phyloP scores from a whole-genome alignment of 2,888 invertebrate genomes.

The Meloe dianella region DNA sequence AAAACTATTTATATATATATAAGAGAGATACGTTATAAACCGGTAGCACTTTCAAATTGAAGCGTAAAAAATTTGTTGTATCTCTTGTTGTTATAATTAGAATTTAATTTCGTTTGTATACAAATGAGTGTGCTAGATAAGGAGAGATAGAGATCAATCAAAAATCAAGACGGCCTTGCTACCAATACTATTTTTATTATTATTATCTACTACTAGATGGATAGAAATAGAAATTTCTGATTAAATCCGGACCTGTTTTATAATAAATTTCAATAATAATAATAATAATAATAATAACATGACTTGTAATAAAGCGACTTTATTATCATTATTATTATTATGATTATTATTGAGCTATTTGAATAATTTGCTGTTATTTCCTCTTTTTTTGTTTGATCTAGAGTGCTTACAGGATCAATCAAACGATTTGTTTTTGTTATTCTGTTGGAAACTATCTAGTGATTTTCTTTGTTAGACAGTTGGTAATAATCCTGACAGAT shows the following conservation, averaged over 20 bases:
- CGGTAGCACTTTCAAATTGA: conserved; percentile 57
- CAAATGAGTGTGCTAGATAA: not conserved
- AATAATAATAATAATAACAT: not conserved
- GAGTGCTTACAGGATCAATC: not conserved
- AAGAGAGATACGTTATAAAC: conserved; percentile 41
- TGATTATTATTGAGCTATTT: not conserved
- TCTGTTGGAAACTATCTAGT: not conserved
- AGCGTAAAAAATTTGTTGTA: conserved; percentile 54
- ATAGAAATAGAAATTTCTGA: not conserved
- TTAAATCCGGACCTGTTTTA: not conserved
- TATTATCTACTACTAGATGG: no score
- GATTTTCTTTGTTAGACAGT: not conserved
- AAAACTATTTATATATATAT: not conserved
- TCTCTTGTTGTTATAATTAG: conserved; percentile 43
- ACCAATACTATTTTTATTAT: not conserved
- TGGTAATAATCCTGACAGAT: not conserved
- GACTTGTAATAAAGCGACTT: not conserved
- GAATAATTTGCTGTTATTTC: not conserved
- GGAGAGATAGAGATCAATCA: not conserved
- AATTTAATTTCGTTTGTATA: conserved; percentile 40
- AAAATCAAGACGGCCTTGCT: conserved; percentile 27
- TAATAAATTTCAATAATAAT: not conserved
- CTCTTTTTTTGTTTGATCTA: not conserved
- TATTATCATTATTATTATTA: not conserved
- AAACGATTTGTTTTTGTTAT: not conserved